These are phyloP conservation scores for Mormyrus iriodes DNA, from an alignment of 2,113 vertebrate genomes.

Conservation along the genomic window DNA sequence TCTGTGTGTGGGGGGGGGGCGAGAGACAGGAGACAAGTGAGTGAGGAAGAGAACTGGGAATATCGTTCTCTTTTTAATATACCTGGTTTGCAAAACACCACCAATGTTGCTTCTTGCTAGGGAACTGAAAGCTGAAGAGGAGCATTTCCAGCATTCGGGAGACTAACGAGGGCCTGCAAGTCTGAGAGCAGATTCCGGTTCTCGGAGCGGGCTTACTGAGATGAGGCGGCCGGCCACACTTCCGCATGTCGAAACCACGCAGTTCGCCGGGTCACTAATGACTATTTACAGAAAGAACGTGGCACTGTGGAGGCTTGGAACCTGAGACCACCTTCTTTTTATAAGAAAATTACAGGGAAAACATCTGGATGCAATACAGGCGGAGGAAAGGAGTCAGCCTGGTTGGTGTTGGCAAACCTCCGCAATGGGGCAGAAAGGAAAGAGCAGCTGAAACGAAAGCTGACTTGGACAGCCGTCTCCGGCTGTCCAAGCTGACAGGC, in stretches of 20 bases:
- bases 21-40: neutral
- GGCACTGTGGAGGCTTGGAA: slow-evolving; percentile 59
- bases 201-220: slow-evolving; percentile 17
- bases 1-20: slow-evolving; percentile 50
- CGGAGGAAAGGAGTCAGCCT: slow-evolving; percentile 58
- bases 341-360: slow-evolving; percentile 62
- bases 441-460: slow-evolving; percentile 1
- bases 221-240: slow-evolving; percentile 30
- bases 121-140: neutral
- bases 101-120: neutral
- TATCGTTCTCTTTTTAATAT: neutral
- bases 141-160: neutral
- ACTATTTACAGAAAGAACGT: slow-evolving; percentile 56
- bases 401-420: slow-evolving; percentile 38
- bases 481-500: neutral
- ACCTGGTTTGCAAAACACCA: neutral
- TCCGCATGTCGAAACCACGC: slow-evolving; percentile 38
- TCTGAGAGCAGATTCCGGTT: neutral
- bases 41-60: neutral
- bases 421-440: slow-evolving; percentile 17
- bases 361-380: slow-evolving; percentile 68
- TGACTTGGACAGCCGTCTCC: neutral
- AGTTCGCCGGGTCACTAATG: slow-evolving; percentile 62
- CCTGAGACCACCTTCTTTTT: slow-evolving; percentile 45
- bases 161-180: slow-evolving; percentile 12